Percentiles rank a stretch among this genome's conserved stretches.
These are phyloP conservation scores for Sciurus carolinensis DNA, from an alignment of 2,797 vertebrate genomes.

Conservation along the genomic window DNA sequence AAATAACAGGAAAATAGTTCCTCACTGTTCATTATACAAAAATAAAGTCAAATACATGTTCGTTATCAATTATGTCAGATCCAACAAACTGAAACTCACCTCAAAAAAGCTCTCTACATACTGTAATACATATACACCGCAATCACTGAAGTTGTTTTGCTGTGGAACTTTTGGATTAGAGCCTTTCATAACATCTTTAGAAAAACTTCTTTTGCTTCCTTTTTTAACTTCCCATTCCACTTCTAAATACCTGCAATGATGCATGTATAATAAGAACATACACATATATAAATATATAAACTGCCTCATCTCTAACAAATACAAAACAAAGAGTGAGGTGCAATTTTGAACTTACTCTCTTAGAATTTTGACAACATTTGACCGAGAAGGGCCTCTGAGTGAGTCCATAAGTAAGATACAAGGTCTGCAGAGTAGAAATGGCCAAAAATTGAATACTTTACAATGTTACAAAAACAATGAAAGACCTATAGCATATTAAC, in stretches of 20 bases:
- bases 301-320: neutral
- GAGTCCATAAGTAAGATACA: slow-evolving; percentile 99
- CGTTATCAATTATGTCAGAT: slow-evolving; percentile 43
- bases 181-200: slow-evolving; percentile 97
- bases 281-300: neutral
- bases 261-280: slow-evolving; percentile 57
- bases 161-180: slow-evolving; percentile 98
- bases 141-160: slow-evolving; percentile 99
- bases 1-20: slow-evolving; percentile 25
- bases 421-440: slow-evolving; percentile 90
- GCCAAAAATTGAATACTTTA: slow-evolving; percentile 62
- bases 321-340: neutral
- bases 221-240: slow-evolving; percentile 98
- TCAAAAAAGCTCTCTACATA: slow-evolving; percentile 99
- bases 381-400: slow-evolving; percentile 95
- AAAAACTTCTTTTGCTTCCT: slow-evolving; percentile 94
- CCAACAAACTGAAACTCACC: slow-evolving; percentile 89
- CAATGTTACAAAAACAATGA: slow-evolving; percentile 49
- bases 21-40: slow-evolving; percentile 17
- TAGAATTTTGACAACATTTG: slow-evolving; percentile 97
- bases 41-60: slow-evolving; percentile 39
- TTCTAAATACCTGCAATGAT: slow-evolving; percentile 94
- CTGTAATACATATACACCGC: slow-evolving; percentile 97
- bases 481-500: neutral
- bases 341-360: slow-evolving; percentile 94